Conservation (phyloP, 2,888 invertebrate genomes). For the Tricholauxania praeusta region DNA sequence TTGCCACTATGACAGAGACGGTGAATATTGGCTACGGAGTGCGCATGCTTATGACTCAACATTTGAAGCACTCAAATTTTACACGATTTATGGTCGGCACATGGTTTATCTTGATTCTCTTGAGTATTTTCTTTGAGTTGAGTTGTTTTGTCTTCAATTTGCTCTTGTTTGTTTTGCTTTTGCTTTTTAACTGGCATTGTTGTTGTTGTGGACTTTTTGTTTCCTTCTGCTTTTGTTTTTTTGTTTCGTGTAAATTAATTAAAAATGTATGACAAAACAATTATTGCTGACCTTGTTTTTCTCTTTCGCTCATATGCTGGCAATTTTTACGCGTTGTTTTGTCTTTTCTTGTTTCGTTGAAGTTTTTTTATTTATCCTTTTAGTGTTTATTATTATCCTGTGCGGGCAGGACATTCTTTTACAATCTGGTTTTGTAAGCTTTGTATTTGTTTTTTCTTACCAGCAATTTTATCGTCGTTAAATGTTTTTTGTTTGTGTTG, state of each 20-base stretch:
- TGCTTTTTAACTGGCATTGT: slow-evolving; percentile 25
- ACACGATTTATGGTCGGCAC: too few relatives aligned
- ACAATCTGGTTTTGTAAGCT: background rate
- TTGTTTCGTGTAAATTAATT: slow-evolving; percentile 57
- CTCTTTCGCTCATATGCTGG: slow-evolving; percentile 6
- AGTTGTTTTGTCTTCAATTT: background rate
- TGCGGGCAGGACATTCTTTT: background rate
- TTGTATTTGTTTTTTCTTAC: background rate
- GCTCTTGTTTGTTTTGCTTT: background rate
- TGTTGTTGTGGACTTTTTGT: slow-evolving; percentile 29
- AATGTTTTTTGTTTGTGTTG: slow-evolving; percentile 33
- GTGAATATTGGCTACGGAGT: too few relatives aligned
- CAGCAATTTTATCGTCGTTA: slow-evolving; percentile 2
- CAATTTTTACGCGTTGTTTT: background rate
- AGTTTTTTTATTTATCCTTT: background rate
- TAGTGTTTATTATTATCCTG: slow-evolving; percentile 1
- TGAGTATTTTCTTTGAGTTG: too few relatives aligned
- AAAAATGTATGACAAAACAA: slow-evolving; percentile 59
- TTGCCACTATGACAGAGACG: too few relatives aligned
- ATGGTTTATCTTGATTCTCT: too few relatives aligned
- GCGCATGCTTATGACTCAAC: too few relatives aligned
- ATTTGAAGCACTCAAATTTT: too few relatives aligned
- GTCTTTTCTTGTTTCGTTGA: background rate
- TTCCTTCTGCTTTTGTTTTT: slow-evolving; percentile 48
- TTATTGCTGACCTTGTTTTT: slow-evolving; percentile 61